Conservation (phyloP, 2,113 vertebrate species). For the Rhipidura dahli region DNA sequence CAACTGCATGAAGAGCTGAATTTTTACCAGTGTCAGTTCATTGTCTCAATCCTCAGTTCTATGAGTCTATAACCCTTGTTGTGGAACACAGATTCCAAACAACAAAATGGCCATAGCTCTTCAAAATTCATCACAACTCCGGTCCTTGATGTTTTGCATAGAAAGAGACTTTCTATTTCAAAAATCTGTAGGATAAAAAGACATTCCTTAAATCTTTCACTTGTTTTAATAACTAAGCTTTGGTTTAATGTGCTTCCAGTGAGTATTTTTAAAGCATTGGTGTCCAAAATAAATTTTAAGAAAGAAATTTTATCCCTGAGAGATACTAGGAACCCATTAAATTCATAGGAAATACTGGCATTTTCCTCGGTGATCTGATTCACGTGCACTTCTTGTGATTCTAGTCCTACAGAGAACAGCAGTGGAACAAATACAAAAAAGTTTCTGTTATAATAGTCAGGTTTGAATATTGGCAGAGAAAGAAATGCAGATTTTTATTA, state of each 20-base stretch:
- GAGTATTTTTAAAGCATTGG: background rate
- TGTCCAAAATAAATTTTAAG: background rate
- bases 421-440: background rate
- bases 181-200: constrained; percentile 6
- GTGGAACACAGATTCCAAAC: background rate
- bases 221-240: constrained; percentile 1
- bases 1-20: background rate
- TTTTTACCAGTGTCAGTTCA: background rate
- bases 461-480: background rate
- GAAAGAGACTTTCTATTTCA: background rate
- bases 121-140: background rate
- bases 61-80: background rate
- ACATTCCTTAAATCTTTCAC: background rate
- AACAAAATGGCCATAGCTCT: background rate
- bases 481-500: background rate
- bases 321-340: background rate
- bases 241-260: background rate
- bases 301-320: background rate
- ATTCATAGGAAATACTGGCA: background rate
- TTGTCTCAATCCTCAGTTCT: background rate
- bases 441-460: background rate
- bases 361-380: background rate
- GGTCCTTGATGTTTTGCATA: background rate
- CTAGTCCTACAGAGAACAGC: background rate
- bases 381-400: background rate